A percentile compares a stretch with the other conserved stretches of the same genome.
These are phyloP conservation scores for Emydocephalus ijimae DNA, from an alignment of 2,113 vertebrate genomes.

Conservation along the genomic window DNA sequence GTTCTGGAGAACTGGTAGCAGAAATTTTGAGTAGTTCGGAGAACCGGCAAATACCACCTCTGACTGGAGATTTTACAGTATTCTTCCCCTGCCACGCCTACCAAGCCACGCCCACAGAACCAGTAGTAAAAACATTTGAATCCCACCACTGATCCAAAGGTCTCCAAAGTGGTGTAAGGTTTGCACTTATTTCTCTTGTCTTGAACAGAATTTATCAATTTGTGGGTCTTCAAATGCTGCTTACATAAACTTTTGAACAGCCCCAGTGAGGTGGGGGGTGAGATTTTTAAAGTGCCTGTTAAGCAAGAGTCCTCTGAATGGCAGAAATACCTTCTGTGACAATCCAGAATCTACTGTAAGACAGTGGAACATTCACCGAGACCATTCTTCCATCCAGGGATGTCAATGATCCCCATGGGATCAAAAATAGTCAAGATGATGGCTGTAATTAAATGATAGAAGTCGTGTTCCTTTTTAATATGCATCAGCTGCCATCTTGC, in stretches of 20 bases:
- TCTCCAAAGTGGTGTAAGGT: background rate
- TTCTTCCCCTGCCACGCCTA: too few relatives aligned
- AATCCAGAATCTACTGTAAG: background rate
- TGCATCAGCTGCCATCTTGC: background rate
- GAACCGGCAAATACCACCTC: too few relatives aligned
- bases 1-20: too few relatives aligned
- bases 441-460: background rate
- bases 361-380: background rate
- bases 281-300: background rate
- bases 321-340: background rate
- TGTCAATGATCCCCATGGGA: background rate
- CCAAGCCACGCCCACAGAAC: too few relatives aligned
- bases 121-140: too few relatives aligned
- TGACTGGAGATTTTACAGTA: too few relatives aligned
- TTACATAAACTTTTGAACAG: background rate
- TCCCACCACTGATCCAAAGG: background rate
- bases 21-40: too few relatives aligned
- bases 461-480: background rate
- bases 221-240: background rate
- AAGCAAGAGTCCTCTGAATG: background rate
- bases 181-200: background rate
- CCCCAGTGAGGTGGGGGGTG: too few relatives aligned
- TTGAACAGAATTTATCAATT: background rate
- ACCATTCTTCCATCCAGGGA: background rate
- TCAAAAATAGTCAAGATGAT: background rate